Evolutionary conservation across 2,888 invertebrate species (phyloP).

Genomic region (Caenorhabditis wallacei): DNA sequence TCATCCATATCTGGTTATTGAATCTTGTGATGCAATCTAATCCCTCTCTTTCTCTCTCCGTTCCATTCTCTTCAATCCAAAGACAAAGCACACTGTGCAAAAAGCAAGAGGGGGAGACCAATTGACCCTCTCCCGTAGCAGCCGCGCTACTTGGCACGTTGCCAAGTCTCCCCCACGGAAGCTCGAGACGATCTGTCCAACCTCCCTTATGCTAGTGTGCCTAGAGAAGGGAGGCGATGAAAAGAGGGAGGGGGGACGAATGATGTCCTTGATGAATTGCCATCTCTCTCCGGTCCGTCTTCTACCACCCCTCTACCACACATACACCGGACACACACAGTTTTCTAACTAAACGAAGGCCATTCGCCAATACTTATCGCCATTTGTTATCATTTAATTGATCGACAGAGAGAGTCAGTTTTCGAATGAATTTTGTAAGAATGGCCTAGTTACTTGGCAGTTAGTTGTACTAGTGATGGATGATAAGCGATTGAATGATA

Average conservation of each 20-base stretch:
- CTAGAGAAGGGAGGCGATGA: background rate
- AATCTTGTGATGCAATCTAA: background rate
- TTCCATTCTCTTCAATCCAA: background rate
- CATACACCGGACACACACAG: background rate
- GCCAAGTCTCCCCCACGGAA: conserved; percentile 18
- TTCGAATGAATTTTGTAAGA: conserved; percentile 3
- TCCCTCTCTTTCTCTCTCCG: background rate
- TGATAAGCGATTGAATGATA: conserved; percentile 20
- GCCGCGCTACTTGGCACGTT: conserved; percentile 33
- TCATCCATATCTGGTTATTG: no score
- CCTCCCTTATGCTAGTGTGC: conserved; percentile 18
- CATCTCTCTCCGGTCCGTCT: background rate
- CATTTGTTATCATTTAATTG: conserved; percentile 39
- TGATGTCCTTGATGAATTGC: conserved; percentile 51
- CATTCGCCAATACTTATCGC: conserved; percentile 12
- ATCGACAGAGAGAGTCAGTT: background rate
- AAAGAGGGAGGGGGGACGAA: background rate
- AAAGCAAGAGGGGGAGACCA: background rate
- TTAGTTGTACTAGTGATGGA: conserved; percentile 1
- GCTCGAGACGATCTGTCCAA: conserved; percentile 5
- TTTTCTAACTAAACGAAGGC: conserved; percentile 10
- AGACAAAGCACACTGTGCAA: conserved; percentile 25
- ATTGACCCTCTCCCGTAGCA: conserved; percentile 17
- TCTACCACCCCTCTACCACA: background rate
- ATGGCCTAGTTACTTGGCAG: conserved; percentile 29